These are phyloP conservation scores for Lasioglossum villosulum DNA, from an alignment of 2,888 invertebrate species.

Conservation along the genomic window DNA sequence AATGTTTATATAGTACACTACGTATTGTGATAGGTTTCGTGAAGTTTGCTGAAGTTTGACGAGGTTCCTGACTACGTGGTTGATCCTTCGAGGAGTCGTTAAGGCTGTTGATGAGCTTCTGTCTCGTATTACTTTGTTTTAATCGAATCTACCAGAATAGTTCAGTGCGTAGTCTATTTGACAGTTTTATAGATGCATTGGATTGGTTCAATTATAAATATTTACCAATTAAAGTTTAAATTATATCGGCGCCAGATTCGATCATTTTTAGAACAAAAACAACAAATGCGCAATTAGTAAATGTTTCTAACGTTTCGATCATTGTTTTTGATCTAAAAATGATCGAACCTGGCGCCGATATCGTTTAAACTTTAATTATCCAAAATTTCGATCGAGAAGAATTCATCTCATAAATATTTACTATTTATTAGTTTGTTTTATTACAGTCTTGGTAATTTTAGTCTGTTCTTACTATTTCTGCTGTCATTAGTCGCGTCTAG, in stretches of 20 bases:
- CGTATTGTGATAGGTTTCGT: neutral
- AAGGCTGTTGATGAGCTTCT: neutral
- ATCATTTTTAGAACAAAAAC: too few relatives aligned
- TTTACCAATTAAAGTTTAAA: too few relatives aligned
- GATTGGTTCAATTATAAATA: neutral
- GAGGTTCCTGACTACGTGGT: neutral
- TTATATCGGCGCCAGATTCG: too few relatives aligned
- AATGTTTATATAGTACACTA: neutral
- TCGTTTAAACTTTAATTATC: too few relatives aligned
- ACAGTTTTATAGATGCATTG: neutral
- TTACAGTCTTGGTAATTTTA: neutral
- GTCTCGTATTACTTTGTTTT: neutral
- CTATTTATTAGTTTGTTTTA: too few relatives aligned
- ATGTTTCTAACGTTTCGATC: too few relatives aligned
- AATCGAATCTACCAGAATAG: neutral
- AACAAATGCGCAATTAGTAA: too few relatives aligned
- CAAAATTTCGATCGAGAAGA: too few relatives aligned
- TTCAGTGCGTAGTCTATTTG: neutral
- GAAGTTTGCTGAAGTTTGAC: neutral
- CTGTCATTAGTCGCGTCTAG: neutral
- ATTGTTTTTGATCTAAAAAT: too few relatives aligned
- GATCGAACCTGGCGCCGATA: too few relatives aligned
- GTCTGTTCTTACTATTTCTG: neutral
- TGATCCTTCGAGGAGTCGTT: neutral
- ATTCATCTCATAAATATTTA: neutral